Percentiles rank a stretch among this genome's conserved stretches.
phyloP scores from a whole-genome alignment of 1,140 invertebrate species.

The Eueides isabella region DNA sequence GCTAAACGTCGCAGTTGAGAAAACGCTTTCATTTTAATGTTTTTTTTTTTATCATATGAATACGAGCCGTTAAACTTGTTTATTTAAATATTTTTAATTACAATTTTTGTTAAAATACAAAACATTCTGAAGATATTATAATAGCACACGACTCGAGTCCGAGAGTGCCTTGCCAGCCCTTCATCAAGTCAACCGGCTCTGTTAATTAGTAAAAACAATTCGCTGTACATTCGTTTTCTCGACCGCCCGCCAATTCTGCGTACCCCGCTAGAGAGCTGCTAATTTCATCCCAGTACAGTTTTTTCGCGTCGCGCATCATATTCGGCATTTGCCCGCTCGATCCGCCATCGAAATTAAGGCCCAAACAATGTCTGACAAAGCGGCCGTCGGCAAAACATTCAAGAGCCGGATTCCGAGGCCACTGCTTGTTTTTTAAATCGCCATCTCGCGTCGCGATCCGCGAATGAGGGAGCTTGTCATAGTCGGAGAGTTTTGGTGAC shows the following conservation, averaged over 20 bases:
- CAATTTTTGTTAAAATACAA: not conserved
- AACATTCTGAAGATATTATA: slow-evolving; percentile 12
- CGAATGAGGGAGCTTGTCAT: slow-evolving; percentile 81
- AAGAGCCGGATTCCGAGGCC: slow-evolving; percentile 71
- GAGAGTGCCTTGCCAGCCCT: slow-evolving; percentile 1
- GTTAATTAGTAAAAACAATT: slow-evolving; percentile 80
- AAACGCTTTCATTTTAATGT: slow-evolving; percentile 35
- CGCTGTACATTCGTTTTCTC: slow-evolving; percentile 74
- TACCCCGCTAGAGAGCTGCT: slow-evolving; percentile 79
- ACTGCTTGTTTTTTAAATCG: slow-evolving; percentile 73
- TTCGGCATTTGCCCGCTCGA: slow-evolving; percentile 79
- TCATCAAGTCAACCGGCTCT: slow-evolving; percentile 63
- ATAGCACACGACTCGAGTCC: not conserved
- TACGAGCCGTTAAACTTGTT: slow-evolving; percentile 17
- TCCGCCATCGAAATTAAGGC: slow-evolving; percentile 78
- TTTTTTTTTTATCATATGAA: slow-evolving; percentile 17
- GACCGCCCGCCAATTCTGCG: slow-evolving; percentile 79
- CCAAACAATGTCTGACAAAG: slow-evolving; percentile 81
- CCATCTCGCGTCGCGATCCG: slow-evolving; percentile 67
- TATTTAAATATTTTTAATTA: slow-evolving; percentile 24
- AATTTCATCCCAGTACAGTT: slow-evolving; percentile 77
- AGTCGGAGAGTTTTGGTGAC: slow-evolving; percentile 74
- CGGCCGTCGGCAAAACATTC: slow-evolving; percentile 79
- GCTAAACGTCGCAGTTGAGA: slow-evolving; percentile 31
- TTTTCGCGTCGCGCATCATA: slow-evolving; percentile 80